A percentile compares a stretch with the other conserved stretches of the same genome.
Evolutionary conservation across 2,113 vertebrate species (phyloP).

Genomic region (Datnioides undecimradiatus): DNA sequence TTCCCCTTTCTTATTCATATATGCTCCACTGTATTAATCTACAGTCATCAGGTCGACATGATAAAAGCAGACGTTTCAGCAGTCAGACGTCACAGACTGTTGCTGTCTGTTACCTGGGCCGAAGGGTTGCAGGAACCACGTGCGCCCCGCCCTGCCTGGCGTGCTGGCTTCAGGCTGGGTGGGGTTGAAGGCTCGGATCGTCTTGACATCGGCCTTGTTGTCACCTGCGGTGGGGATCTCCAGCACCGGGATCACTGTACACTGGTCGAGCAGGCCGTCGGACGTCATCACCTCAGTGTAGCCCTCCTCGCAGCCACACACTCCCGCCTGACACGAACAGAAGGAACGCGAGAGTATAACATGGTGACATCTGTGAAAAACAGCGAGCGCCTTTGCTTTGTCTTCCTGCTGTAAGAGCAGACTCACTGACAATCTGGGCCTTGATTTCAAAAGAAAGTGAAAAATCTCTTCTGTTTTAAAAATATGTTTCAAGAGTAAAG

Average conservation of each 20-base stretch:
- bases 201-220: slow-evolving; percentile 94
- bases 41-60: neutral
- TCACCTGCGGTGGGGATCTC: slow-evolving; percentile 92
- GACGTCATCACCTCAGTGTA: slow-evolving; percentile 98
- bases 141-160: slow-evolving; percentile 88
- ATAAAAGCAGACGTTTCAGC: too few relatives aligned
- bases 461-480: too few relatives aligned
- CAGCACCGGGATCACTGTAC: slow-evolving; percentile 94
- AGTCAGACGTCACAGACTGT: neutral
- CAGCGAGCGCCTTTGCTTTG: too few relatives aligned
- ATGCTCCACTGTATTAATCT: neutral
- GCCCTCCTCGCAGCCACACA: slow-evolving; percentile 94
- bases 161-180: slow-evolving; percentile 88
- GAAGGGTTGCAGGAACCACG: slow-evolving; percentile 98
- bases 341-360: neutral
- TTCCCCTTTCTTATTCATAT: neutral
- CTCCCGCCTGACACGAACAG: slow-evolving; percentile 83
- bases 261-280: slow-evolving; percentile 92
- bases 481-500: too few relatives aligned
- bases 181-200: slow-evolving; percentile 93
- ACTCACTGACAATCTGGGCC: too few relatives aligned
- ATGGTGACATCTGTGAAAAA: neutral
- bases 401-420: too few relatives aligned
- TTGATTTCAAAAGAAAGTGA: too few relatives aligned
- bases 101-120: slow-evolving; percentile 76